Percentiles rank a stretch among this genome's conserved stretches.
Evolutionary conservation across 2,113 vertebrate genomes (phyloP).

Genomic region (Ceuthmochares aereus): DNA sequence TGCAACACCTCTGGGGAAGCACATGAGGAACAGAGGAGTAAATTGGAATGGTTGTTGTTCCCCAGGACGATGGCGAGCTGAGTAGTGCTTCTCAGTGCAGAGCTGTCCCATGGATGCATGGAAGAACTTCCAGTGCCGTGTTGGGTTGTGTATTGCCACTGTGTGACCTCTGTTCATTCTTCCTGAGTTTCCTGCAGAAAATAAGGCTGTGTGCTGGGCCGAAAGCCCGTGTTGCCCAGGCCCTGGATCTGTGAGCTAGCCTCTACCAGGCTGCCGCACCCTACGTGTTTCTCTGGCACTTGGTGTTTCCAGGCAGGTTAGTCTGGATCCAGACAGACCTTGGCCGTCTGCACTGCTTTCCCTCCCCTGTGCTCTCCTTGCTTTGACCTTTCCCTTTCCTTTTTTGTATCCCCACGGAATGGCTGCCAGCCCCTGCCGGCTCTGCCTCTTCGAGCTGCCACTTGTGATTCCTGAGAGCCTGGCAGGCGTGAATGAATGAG

Average conservation of each 20-base stretch:
- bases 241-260: neutral
- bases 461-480: neutral
- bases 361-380: constrained; percentile 41
- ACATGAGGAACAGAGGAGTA: neutral
- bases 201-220: neutral
- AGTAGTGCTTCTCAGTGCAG: neutral
- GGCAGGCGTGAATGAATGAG: neutral
- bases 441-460: constrained; percentile 45
- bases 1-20: neutral
- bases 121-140: fast-evolving
- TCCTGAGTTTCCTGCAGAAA: constrained; percentile 8
- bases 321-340: neutral
- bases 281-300: neutral
- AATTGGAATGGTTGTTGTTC: neutral
- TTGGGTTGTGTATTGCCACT: neutral
- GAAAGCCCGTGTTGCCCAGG: neutral
- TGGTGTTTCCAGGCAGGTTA: constrained; percentile 7
- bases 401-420: neutral
- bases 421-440: constrained; percentile 22
- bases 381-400: constrained; percentile 11
- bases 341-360: constrained; percentile 48
- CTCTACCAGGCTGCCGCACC: constrained; percentile 1
- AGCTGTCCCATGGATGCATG: fast-evolving
- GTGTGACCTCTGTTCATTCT: neutral
- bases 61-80: neutral